Evolutionary conservation across 1,140 invertebrate species (phyloP).

Genomic region (Sarcophaga bullata): DNA sequence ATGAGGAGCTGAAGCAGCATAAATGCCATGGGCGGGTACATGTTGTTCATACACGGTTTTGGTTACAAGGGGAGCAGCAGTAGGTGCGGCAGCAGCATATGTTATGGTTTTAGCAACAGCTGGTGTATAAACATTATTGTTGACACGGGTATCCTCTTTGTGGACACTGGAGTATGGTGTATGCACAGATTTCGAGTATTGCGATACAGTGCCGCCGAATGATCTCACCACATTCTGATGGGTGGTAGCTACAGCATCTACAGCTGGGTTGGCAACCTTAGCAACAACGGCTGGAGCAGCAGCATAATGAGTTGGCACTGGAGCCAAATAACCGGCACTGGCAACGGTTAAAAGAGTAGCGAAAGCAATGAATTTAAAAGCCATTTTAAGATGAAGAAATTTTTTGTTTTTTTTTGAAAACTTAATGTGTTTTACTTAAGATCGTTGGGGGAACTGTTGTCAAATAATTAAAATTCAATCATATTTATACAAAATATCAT

Average conservation of each 20-base stretch:
- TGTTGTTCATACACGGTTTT: constrained; percentile 47
- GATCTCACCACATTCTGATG: constrained; percentile 70
- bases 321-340: constrained; percentile 63
- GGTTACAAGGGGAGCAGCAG: constrained; percentile 50
- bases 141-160: constrained; percentile 71
- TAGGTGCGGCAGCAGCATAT: constrained; percentile 47
- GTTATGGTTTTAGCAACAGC: constrained; percentile 54
- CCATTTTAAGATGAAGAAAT: constrained; percentile 51
- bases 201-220: constrained; percentile 70
- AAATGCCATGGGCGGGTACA: constrained; percentile 41
- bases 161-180: constrained; percentile 73
- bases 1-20: constrained; percentile 35
- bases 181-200: constrained; percentile 72
- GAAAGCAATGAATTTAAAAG: constrained; percentile 63
- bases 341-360: constrained; percentile 66
- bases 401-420: neutral
- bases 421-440: neutral
- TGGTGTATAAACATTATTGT: constrained; percentile 69
- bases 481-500: constrained; percentile 23
- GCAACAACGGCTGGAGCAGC: constrained; percentile 44
- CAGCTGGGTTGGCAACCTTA: constrained; percentile 63
- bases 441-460: constrained; percentile 13
- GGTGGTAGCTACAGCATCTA: constrained; percentile 68
- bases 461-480: neutral
- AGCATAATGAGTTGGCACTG: constrained; percentile 45